Conservation (phyloP, 2,888 invertebrate species). For the Macroteleia sp. region DNA sequence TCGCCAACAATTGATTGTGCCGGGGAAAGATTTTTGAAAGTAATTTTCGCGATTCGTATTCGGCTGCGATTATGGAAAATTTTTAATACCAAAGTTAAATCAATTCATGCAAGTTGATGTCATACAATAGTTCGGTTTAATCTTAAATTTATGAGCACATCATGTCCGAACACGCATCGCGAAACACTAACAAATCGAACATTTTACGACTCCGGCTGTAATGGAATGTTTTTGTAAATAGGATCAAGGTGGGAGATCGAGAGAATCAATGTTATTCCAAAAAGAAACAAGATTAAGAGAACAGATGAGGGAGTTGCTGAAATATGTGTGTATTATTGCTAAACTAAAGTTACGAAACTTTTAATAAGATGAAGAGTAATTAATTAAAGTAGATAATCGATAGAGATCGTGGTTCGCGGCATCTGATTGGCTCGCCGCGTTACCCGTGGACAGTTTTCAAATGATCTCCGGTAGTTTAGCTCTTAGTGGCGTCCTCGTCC, state of each 20-base stretch:
- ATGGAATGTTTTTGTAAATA: constrained; percentile 50
- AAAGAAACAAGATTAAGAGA: constrained; percentile 46
- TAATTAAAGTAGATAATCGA: constrained; percentile 84
- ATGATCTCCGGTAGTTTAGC: constrained; percentile 84
- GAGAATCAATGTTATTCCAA: constrained; percentile 67
- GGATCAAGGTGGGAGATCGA: constrained; percentile 62
- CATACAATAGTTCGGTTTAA: background rate
- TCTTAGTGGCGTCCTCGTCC: constrained; percentile 80
- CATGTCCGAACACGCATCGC: constrained; percentile 24
- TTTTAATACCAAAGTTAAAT: constrained; percentile 39
- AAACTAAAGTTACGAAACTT: constrained; percentile 77
- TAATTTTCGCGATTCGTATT: constrained; percentile 12
- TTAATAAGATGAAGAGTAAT: constrained; percentile 79
- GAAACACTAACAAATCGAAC: constrained; percentile 21
- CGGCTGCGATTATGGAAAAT: no score
- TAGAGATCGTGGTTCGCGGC: constrained; percentile 82
- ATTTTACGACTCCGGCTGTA: constrained; percentile 27
- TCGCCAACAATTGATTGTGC: constrained; percentile 32
- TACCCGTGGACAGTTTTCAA: constrained; percentile 84
- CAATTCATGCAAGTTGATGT: background rate
- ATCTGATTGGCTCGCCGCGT: constrained; percentile 83
- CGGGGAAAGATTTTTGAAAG: constrained; percentile 16
- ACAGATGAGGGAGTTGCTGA: constrained; percentile 70
- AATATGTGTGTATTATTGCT: constrained; percentile 76
- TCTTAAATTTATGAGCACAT: background rate